Base-by-base conservation (phyloP, 2,888 invertebrate genomes). In the Parthenolecanium corni region DNA sequence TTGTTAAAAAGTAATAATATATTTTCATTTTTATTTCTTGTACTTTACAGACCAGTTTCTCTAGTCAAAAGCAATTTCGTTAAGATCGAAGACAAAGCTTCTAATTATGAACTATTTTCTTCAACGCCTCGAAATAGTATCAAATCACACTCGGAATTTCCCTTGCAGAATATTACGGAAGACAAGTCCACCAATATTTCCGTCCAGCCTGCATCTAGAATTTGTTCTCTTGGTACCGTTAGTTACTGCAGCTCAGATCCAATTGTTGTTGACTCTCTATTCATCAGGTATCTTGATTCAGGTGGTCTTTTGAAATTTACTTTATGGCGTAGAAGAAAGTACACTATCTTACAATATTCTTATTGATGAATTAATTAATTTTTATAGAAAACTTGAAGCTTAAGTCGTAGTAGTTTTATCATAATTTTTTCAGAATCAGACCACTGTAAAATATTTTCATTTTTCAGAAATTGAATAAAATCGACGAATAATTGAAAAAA, bases 251-350 rank as follows among this genome's bases (percentile, higher is more conserved):
- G 54, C 18, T 36, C 44, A 4, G 54, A 63, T 21, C 53, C 63
- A n/a, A 54, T 52, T 3, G 47, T 54, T 18, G 20, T 25, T 14
- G 54, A 54, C 14, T n/a, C 61, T 11, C 38, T 20, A 51, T 36
- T 61, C 11, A 61, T 49, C 12, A 61, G 61, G 61, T 61, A 31
- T n/a, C n/a, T n/a, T n/a, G n/a, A n/a, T n/a, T n/a, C n/a, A n/a
- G n/a, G n/a, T n/a, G n/a, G n/a, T n/a, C n/a, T n/a, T n/a, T n/a
- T n/a, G n/a, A n/a, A n/a, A n/a, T n/a, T n/a, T n/a, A n/a, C n/a
- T n/a, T n/a, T n/a, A n/a, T n/a, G n/a, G n/a, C n/a, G n/a, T n/a
- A n/a, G n/a, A n/a, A n/a, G n/a, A n/a, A n/a, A n/a, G n/a, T n/a
- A n/a, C n/a, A n/a, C n/a, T n/a, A n/a, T n/a, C n/a, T n/a, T n/a